Percentiles rank a stretch among this genome's conserved stretches.
These are phyloP conservation scores for Aethina tumida DNA, from an alignment of 1,140 invertebrate species.

Conservation along the genomic window DNA sequence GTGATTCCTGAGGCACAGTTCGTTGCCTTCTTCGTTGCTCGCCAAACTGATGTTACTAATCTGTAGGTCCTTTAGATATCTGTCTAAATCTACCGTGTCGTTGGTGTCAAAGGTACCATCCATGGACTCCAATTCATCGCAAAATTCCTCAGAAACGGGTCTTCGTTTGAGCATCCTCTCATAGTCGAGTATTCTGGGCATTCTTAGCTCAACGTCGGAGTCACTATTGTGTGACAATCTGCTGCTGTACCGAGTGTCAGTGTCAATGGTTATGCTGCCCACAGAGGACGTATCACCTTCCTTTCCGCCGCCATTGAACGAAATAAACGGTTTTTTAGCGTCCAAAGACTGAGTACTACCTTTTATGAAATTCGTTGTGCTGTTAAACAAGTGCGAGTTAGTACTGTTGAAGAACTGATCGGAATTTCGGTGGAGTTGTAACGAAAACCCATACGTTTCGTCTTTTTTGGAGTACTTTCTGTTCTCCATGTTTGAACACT, in stretches of 20 bases:
- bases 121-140: slow-evolving; percentile 50
- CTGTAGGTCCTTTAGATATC: slow-evolving; percentile 50
- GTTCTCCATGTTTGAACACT: slow-evolving; percentile 8
- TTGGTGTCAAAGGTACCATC: slow-evolving; percentile 43
- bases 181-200: slow-evolving; percentile 35
- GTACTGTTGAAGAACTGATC: slow-evolving; percentile 22
- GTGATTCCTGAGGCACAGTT: slow-evolving; percentile 14
- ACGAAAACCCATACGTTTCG: slow-evolving; percentile 1
- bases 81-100: slow-evolving; percentile 50
- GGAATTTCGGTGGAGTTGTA: slow-evolving; percentile 15
- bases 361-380: slow-evolving; percentile 10
- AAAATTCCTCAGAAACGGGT: slow-evolving; percentile 57
- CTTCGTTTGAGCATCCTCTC: slow-evolving; percentile 57
- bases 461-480: slow-evolving; percentile 6
- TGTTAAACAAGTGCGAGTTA: slow-evolving; percentile 4
- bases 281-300: slow-evolving; percentile 20
- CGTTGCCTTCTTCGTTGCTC: slow-evolving; percentile 6
- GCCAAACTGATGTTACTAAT: slow-evolving; percentile 13
- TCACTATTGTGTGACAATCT: slow-evolving; percentile 27
- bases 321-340: slow-evolving; percentile 13
- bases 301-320: slow-evolving; percentile 10
- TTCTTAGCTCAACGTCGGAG: slow-evolving; percentile 22
- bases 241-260: slow-evolving; percentile 11
- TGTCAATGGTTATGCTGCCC: slow-evolving; percentile 20
- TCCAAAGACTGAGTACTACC: slow-evolving; percentile 10